Evolutionary conservation across 1,140 invertebrate species (phyloP), one percentile per base, ranked within the genome.

Genomic region (Leptinotarsa lineolata): DNA sequence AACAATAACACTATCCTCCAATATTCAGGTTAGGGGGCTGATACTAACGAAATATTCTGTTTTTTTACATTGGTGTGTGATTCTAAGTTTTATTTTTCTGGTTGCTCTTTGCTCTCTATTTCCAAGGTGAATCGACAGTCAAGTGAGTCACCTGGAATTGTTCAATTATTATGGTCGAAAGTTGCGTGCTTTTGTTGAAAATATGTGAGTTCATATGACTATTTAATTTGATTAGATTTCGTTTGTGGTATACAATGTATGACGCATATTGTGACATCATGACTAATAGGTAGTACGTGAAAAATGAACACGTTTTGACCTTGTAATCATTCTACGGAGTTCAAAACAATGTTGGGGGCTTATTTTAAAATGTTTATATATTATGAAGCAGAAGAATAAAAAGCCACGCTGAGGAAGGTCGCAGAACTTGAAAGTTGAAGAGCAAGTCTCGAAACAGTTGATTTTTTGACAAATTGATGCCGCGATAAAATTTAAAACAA

Each of bases 1-100:
- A 73, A 73, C 72, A 73, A 73, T 46, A 68, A 68, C 16, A 39
- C 67, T 2, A 73, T 58, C 44, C 64, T 70, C 20, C 54, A 69
- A 68, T 77, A 77, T 66, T 72, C 76, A 77, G 76, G 76, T 77
- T 76, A 76, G 75, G 67, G n/a, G 45, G 30, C 60, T 48, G 15
- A n/a, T 59, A n/a, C 58, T n/a, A 12, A 16, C 58, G 20, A 20
- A 16, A 59, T n/a, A 16, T 16, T 39, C 30, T 39, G 8, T 39
- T 39, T 39, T 39, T 39, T 2, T 39, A 39, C 30, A 11, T 39
- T 39, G 30, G 30, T 8, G 11, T 39, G 30, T 39, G 30, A 39
- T 39, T 11, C 30, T 30, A 11, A 11, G 30, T 54, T 54, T 54
- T 54, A 18, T 54, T 54, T 16, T 54, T 54, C 48, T 54, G 48